Evolutionary conservation across 30 jellyfish, hydroid and myxozoan species (phyloP), one percentile per base, ranked within the genome.

Genomic region (Aurelia coerulea): DNA sequence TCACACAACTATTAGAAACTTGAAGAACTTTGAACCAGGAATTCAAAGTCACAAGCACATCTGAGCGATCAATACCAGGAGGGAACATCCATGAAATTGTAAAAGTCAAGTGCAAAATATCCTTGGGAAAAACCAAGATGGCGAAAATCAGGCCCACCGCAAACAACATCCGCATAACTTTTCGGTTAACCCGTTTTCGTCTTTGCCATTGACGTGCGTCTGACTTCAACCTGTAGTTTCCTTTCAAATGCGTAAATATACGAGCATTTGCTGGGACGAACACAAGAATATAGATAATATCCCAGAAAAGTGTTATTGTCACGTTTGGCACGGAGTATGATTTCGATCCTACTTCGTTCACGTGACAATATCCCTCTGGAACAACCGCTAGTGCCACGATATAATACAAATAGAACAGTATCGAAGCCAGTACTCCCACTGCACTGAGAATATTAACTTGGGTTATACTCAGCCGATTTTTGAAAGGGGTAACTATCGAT

Each of bases 401-500:
- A 39, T 87, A 81, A 62, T 87, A 81, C 33, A 87, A 42, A 62
- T 78, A 96, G 16, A 96, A 78, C 32, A 83, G 39, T n/a, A 88
- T 35, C 23, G 97, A 84, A 4, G 73, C 37, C 16, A 59, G 19
- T 4, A 68, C 83, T 14, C 85, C 84, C 4, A 73, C 29, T 12
- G 39, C 74, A 54, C 83, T 54, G 15, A 78, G 54, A 14, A 89
- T 51, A 54, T 87, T 91, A 23, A 93, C 76, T 29, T 76, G 95
- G 42, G 58, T 62, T n/a, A 84, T 49, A 33, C 86, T 83, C 49
- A 83, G 50, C 19, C 89, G 85, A 0, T 85, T 62, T 59, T 66
- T 80, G 58, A 93, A 81, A 2, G 98, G 98, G 66, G 94, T 80
- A 62, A 94, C 92, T 7, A 94, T 94, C 14, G 95, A 77, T 5